Evolutionary conservation across 2,888 invertebrate species (phyloP).

Genomic region (Cryptus armator): DNA sequence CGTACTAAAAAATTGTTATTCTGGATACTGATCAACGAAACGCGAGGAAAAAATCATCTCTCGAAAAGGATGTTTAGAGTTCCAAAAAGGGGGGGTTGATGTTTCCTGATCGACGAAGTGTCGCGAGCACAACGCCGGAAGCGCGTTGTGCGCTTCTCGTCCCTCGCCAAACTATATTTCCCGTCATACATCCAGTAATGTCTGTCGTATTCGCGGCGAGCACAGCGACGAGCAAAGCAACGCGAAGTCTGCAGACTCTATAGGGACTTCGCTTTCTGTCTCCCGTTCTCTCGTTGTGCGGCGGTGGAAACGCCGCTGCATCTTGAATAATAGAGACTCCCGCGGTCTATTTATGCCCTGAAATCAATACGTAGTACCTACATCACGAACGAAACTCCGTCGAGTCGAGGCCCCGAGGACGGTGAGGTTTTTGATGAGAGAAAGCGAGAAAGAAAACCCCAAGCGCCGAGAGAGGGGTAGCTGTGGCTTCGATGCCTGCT

Average conservation of each 20-base stretch:
- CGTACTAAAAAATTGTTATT: neutral
- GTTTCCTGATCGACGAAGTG: neutral
- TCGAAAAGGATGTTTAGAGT: neutral
- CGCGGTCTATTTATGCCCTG: constrained; percentile 83
- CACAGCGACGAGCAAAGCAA: constrained; percentile 21
- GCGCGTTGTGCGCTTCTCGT: constrained; percentile 2
- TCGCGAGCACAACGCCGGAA: constrained; percentile 4
- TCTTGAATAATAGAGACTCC: constrained; percentile 84
- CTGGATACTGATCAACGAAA: neutral
- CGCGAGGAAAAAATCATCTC: neutral
- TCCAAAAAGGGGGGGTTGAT: neutral
- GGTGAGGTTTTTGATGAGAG: constrained; percentile 39
- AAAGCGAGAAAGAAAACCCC: constrained; percentile 31
- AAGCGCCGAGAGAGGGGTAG: constrained; percentile 14
- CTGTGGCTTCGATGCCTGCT: constrained; percentile 37
- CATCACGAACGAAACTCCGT: constrained; percentile 67
- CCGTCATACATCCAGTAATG: neutral
- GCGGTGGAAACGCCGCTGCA: constrained; percentile 73
- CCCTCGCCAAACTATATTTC: constrained; percentile 7
- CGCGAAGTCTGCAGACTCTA: constrained; percentile 30
- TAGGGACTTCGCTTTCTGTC: neutral
- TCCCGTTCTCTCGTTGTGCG: constrained; percentile 11
- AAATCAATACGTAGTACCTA: constrained; percentile 81
- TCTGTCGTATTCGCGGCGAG: constrained; percentile 17
- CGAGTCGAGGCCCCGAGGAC: constrained; percentile 54